Base-by-base conservation (phyloP, 2,888 invertebrate species). In the Apomyelois bistriatella region DNA sequence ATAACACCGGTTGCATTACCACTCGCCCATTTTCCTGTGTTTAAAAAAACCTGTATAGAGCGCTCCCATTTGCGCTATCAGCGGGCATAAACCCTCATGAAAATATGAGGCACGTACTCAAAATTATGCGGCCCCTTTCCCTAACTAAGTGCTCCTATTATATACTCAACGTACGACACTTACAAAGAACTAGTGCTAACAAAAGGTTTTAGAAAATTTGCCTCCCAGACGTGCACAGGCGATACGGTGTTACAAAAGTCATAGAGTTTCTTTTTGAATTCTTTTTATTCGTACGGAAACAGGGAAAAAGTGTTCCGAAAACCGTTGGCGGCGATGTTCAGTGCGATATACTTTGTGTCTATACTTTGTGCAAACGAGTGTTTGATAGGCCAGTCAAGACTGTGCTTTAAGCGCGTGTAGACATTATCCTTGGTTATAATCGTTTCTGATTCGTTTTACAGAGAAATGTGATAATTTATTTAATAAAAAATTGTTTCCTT, bases 311-410 rank as follows among this genome's bases (percentile, higher is more conserved):
- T 83, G 83, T 85, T 83, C 82, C 76, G 72, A 85, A 82, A 82
- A 80, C 81, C 80, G 78, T 81, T 79, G 75, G 71, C 76, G 62
- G 68, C 74, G 76, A 68, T 76, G 79, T 84, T 82, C 80, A 72
- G 68, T 66, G 76, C 74, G 78, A 82, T 82, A 82, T 79, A 83
- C 82, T 82, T 76, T 58, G 73, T 80, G 75, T 84, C 81, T 79
- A 82, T 85, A 82, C 82, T 83, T 84, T 82, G 81, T 78, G 80
- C 82, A 86, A 87, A 88, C 85, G 87, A 87, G 83, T 76, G 74
- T 85, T 85, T 87, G 85, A 88, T 85, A 83, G 76, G 79, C 67
- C 59, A 40, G 48, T 65, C 32, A 49, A 55, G 76, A 74, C 55
- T 32, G 22, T 28, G 47, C 72, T 73, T 56, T 75, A 78, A 68